Evolutionary conservation across 2,888 invertebrate genomes (phyloP), one percentile per base, ranked within the genome.

Genomic region (Athalia cordata): DNA sequence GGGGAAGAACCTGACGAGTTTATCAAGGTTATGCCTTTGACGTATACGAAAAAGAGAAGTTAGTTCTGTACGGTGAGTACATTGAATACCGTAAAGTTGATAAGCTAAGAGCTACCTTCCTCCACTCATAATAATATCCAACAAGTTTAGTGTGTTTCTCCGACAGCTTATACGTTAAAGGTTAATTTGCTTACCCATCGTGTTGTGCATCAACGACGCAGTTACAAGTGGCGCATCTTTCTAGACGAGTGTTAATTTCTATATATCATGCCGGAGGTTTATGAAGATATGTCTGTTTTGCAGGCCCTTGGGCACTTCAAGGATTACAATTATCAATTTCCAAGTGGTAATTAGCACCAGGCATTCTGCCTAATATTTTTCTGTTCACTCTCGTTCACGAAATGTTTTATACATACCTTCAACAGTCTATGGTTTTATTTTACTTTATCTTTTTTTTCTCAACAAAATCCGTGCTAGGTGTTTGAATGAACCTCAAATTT

Each of bases 1-100:
- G 83, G 84, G 85, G 83, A 83, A 86, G 82, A 85, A 82, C 86
- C 85, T 79, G 57, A 29, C 8, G 61, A 7, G 52, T n/a, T 65
- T 62, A 72, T 82, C 84, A 84, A 86, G 84, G 86, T 84, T 83
- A 83, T 76, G 74, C 67, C 52, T 57, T 59, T 77, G 65, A 65
- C 77, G 65, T 66, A 43, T 77, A 55, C 43, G 47, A 55, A 67
- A 77, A 67, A 66, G 52, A 77, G 13, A 66, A 66, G 75, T 75
- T 64, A 75, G 50, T 75, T 64, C 50, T 64, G 62, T 29, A 62
- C 75, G 75, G 75, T 75, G 75, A 75, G 75, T 75, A 75, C 47
- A 43, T 59, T 11, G 68, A 67, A 50, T 61, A 61, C 72, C 59
- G 13, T 72, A 29, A 55, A 29, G 52, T 68, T 68, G 68, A 68